These are phyloP conservation scores for Ornithoptera priamus DNA, from an alignment of 2,888 invertebrate genomes.

Conservation along the genomic window DNA sequence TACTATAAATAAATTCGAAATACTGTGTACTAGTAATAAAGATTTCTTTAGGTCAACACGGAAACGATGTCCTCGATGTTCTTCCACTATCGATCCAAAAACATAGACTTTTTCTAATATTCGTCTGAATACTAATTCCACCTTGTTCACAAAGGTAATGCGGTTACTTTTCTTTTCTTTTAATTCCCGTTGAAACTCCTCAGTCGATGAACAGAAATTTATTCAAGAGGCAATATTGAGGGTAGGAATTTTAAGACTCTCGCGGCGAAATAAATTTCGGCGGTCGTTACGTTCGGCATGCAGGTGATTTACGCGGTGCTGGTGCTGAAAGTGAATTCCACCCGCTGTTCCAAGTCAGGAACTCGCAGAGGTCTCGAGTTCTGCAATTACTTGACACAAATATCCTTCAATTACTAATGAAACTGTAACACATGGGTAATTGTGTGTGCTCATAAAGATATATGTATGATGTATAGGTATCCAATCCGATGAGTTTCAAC, in stretches of 20 bases:
- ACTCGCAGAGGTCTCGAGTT: neutral
- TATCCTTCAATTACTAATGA: neutral
- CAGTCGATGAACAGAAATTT: constrained; percentile 11
- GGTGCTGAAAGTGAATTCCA: constrained; percentile 22
- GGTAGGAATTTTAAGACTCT: constrained; percentile 17
- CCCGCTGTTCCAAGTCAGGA: constrained; percentile 9
- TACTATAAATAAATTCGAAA: too few relatives aligned
- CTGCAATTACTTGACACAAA: neutral
- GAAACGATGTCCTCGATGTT: too few relatives aligned
- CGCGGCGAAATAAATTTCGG: constrained; percentile 14
- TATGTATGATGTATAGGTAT: too few relatives aligned
- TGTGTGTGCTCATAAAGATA: too few relatives aligned
- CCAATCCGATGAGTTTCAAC: too few relatives aligned
- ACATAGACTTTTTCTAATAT: too few relatives aligned
- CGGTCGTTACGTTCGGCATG: constrained; percentile 17
- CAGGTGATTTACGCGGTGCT: constrained; percentile 17
- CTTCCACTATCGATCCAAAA: too few relatives aligned
- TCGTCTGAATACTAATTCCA: too few relatives aligned
- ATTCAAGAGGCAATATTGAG: constrained; percentile 7
- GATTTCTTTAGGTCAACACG: too few relatives aligned
- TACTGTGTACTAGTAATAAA: too few relatives aligned
- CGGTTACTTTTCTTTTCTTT: constrained; percentile 21
- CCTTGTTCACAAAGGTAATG: neutral
- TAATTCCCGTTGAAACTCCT: constrained; percentile 1
- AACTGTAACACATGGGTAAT: too few relatives aligned